These are phyloP conservation scores for Cherax quadricarinatus DNA, from an alignment of 1,140 invertebrate species.

Conservation along the genomic window DNA sequence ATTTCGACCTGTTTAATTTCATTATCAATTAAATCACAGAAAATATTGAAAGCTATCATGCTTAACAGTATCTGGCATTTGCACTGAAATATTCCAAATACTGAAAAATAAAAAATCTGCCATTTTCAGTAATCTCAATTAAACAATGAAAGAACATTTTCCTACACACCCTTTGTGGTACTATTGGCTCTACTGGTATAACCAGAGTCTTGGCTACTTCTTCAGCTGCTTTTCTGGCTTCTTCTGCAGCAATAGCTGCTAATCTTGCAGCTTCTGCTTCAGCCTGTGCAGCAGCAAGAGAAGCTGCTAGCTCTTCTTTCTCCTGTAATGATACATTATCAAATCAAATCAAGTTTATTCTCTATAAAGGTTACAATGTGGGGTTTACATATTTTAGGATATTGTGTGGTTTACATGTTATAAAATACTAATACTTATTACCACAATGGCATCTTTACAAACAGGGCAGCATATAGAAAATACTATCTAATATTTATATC, in stretches of 20 bases:
- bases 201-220: constrained; percentile 74
- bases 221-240: constrained; percentile 78
- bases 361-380: too few relatives aligned
- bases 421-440: neutral
- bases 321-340: constrained; percentile 76
- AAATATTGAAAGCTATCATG: neutral
- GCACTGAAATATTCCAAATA: too few relatives aligned
- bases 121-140: neutral
- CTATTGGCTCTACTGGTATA: constrained; percentile 63
- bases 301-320: constrained; percentile 74
- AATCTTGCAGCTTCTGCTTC: constrained; percentile 78
- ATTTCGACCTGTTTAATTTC: constrained; percentile 66
- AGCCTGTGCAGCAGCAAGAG: constrained; percentile 78
- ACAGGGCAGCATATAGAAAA: too few relatives aligned
- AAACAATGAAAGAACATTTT: neutral
- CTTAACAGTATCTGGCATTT: neutral
- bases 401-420: neutral
- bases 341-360: too few relatives aligned
- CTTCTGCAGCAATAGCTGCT: constrained; percentile 78
- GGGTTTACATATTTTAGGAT: too few relatives aligned
- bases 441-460: too few relatives aligned
- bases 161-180: constrained; percentile 48
- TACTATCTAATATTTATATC: too few relatives aligned
- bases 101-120: too few relatives aligned
- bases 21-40: neutral